Evolutionary conservation across 1,140 invertebrate species (phyloP), one percentile per base, ranked within the genome.

Genomic region (Platorchestia sp.): DNA sequence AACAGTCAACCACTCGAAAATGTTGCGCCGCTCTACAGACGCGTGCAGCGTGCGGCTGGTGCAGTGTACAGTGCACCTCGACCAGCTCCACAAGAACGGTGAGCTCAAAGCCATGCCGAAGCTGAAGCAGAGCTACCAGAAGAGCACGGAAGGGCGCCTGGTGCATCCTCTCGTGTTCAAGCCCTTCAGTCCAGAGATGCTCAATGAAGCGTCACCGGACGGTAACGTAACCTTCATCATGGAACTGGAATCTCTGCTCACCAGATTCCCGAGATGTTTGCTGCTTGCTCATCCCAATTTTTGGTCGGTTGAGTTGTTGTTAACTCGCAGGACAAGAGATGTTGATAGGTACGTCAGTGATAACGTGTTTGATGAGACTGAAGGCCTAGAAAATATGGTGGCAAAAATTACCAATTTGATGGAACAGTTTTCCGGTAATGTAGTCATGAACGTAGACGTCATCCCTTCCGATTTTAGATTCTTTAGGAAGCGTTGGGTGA

Each of bases 21-120:
- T 93, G 36, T 0, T 45, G 43, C 91, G 91, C 47, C 91, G 91
- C 45, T 44, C 43, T 44, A 10, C 41, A 22, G 91, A 44, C 45
- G 3, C 91, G 36, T 27, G 43, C 45, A 93, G 91, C 45, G 5
- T 93, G 40, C 91, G 91, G 41, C 40, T 93, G 91, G 91, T 93
- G 91, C 91, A 93, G 43, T 93, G 91, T 44, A 93, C 91, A 10
- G 91, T 93, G 36, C 91, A 93, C 45, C 91, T 93, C 43, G 45
- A 93, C 91, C 91, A 93, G 45, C 14, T 93, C 5, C 45, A 93
- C 16, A 93, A 93, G 91, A 93, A 6, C 40, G 91, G 91, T 16
- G 43, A 93, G 45, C 45, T 93, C 43, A 93, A 47, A 93, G 19
- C 45, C 43, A 93, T 93, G 91, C 91, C 91, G 16, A 93, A 93